Base-by-base conservation (phyloP, 2,797 vertebrate species). In the Tragelaphus oryx region DNA sequence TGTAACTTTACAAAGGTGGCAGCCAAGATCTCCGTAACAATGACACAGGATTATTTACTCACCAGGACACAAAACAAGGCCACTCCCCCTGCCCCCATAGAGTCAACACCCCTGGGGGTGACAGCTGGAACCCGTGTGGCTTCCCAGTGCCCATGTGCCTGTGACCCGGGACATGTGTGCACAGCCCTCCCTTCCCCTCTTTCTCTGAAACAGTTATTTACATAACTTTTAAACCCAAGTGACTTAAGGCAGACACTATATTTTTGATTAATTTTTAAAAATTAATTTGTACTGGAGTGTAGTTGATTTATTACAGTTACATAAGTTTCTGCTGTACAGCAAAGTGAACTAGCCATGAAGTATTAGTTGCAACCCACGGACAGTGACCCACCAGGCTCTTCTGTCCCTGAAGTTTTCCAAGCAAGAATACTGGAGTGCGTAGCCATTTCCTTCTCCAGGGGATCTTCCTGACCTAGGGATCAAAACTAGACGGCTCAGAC, bases 151-250 rank as follows among this genome's bases (percentile, higher is more conserved):
- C 75, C 5, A 3, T 26, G 5, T 2, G n/a, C 65, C 52, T 84
- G 20, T 24, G 48, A 57, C 46, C 33, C 3, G 2, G 86, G 14
- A 5, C 22, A 9, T 0, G 3, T 6, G 5, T 28, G 13, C 24
- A 30, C 16, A 14, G 28, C 30, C 16, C 59, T 30, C 14, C 28
- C 30, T 22, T 14, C 3, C 41, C 20, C 22, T 60, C 14, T 28
- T 30, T 28, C 74, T n/a, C 74, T 33, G 30, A 48, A 82, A 57
- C 16, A 30, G 48, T 16, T 52, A 30, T 46, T 65, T 54, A 55
- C 57, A 41, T 8, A 22, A 44, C 54, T 57, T 68, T 78, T 78
- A 44, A 94, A 46, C 6, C 37, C 28, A 7, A 37, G 16, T 13
- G 41, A 33, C 60, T 71, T 33, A 44, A 46, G 46, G 22, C 1